A percentile compares a stretch with the other conserved stretches of the same genome.
Conservation (phyloP, 35 echinoderm and acorn worm genomes). For the Lytechinus variegatus region DNA sequence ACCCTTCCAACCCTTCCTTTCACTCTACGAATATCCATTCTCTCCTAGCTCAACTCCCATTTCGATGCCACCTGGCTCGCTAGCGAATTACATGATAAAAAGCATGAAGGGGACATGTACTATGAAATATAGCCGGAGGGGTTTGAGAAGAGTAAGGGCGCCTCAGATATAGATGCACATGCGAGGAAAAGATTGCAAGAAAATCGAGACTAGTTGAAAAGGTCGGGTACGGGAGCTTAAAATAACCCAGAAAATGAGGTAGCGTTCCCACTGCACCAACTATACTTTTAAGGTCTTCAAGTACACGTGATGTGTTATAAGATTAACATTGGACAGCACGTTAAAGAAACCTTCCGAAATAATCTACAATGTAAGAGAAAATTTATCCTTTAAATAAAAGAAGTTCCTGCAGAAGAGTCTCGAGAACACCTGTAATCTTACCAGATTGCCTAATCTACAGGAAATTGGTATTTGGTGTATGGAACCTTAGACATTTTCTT, state of each 20-base stretch:
- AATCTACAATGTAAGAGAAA: no score
- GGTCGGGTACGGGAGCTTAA: neutral
- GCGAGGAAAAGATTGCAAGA: neutral
- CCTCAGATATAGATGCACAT: neutral
- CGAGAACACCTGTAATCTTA: no score
- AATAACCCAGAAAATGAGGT: neutral
- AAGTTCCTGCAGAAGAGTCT: no score
- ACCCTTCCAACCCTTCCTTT: neutral
- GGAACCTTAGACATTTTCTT: no score
- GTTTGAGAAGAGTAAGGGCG: neutral
- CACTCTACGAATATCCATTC: neutral
- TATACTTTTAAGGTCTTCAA: neutral
- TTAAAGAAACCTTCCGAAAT: no score
- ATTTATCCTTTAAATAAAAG: no score
- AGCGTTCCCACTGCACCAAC: neutral
- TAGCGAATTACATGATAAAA: neutral
- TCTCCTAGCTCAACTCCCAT: neutral
- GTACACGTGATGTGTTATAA: neutral
- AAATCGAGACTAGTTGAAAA: neutral
- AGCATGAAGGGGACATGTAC: neutral
- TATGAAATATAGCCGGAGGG: conserved; percentile 16
- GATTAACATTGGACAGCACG: no score
- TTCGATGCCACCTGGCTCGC: neutral
- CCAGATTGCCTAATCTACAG: no score
- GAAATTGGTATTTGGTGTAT: no score